Conservation (phyloP, 2,888 invertebrate species). For the Teinopalpus imperialis region DNA sequence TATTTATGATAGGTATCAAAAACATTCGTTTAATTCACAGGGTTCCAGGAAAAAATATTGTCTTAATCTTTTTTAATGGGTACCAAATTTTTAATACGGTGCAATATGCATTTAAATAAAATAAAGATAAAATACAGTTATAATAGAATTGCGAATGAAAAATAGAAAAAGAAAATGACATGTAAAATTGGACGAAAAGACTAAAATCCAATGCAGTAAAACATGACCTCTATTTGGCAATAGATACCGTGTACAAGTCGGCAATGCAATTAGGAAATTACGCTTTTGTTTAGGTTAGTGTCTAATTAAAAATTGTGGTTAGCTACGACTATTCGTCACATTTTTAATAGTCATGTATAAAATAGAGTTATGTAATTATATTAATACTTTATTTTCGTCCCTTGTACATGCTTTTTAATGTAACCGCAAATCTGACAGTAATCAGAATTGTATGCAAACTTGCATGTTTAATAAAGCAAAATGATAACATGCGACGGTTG, state of each 20-base stretch:
- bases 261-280: conserved; percentile 25
- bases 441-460: too few relatives aligned
- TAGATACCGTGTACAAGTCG: conserved; percentile 3
- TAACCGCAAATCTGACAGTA: too few relatives aligned
- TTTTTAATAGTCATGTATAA: not conserved
- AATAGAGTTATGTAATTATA: not conserved
- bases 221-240: conserved; percentile 11
- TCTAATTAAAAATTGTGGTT: conserved; percentile 14
- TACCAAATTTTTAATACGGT: too few relatives aligned
- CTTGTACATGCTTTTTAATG: too few relatives aligned
- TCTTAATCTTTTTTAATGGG: too few relatives aligned
- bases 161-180: not conserved
- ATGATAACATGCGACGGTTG: too few relatives aligned
- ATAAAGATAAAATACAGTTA: not conserved
- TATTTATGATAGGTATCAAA: too few relatives aligned
- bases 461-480: too few relatives aligned
- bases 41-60: too few relatives aligned
- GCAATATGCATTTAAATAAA: too few relatives aligned
- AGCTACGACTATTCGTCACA: not conserved
- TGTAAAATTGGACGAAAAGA: not conserved
- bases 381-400: too few relatives aligned
- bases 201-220: conserved; percentile 4
- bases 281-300: conserved; percentile 9
- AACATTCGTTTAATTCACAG: too few relatives aligned
- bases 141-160: not conserved